Base-by-base conservation (phyloP, 2,888 invertebrate genomes). In the Aplocera efformata region DNA sequence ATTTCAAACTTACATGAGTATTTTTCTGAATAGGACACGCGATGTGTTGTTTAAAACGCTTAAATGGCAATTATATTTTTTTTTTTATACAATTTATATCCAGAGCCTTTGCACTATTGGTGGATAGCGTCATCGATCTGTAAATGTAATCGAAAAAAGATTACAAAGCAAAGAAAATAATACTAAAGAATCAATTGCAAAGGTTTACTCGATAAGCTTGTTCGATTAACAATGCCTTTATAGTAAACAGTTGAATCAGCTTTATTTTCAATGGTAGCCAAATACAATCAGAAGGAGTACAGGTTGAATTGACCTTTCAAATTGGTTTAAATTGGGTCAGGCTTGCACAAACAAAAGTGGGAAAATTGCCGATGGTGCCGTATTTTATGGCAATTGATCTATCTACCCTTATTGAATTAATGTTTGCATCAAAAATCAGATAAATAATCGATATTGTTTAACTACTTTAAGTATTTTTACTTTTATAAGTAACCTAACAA, bases 321-420 rank as follows among this genome's bases (percentile, higher is more conserved):
- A 80, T 80, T 76, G 76, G 63, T 72, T 76, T 69, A 78, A 83
- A 82, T 80, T 78, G 79, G 83, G 79, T 81, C 82, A 72, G 70
- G 67, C 70, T 73, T 75, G 68, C 67, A 73, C 78, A 83, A 83
- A 82, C 77, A 81, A 73, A 72, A 72, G 60, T 70, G 64, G 60
- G 62, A 60, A 69, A 73, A 72, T 67, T 67, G 78, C 74, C 67
- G 69, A 78, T 65, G 65, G 55, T 60, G 51, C 56, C 49, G 59
- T 58, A 64, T 63, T 58, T 57, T 56, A 56, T 59, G 52, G 63
- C 61, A 62, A 68, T 67, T 67, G 70, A 66, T 77, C 62, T 60
- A 63, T 72, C 60, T 54, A 57, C 58, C 59, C 64, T 70, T 59
- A 65, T 67, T 64, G 53, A 65, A 67, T 66, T 61, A 62, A 65